Percentiles rank a stretch among this genome's conserved stretches.
Evolutionary conservation across 2,113 vertebrate genomes (phyloP).

Genomic region (Pteronura brasiliensis): DNA sequence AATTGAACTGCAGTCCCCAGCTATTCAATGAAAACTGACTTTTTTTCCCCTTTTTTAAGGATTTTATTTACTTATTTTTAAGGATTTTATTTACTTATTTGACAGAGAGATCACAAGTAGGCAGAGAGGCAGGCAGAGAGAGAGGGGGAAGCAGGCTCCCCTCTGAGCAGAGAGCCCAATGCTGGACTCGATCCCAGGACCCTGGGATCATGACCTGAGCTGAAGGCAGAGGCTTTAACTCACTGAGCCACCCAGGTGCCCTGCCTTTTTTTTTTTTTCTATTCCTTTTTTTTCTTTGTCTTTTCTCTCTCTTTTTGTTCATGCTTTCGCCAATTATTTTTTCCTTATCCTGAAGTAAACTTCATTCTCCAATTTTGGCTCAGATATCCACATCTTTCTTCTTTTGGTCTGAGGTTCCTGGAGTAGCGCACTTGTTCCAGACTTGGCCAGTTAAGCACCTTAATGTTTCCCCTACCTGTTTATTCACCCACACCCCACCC

Average conservation of each 20-base stretch:
- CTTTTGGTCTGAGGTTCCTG: not conserved
- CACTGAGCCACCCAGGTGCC: no score
- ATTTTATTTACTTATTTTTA: no score
- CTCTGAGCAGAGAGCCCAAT: no score
- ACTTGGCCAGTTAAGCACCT: not conserved
- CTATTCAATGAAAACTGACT: not conserved
- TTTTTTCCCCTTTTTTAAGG: no score
- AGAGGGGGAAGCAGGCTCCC: no score
- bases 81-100: no score
- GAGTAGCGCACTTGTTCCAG: not conserved
- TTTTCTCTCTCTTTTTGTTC: not conserved
- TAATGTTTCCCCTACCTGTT: not conserved
- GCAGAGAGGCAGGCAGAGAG: no score
- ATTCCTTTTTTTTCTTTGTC: not conserved
- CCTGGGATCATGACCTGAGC: no score
- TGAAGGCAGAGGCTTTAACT: no score
- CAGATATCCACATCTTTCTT: not conserved
- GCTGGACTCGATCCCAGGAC: no score
- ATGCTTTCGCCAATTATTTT: not conserved
- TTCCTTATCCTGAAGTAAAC: not conserved
- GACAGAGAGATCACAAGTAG: no score
- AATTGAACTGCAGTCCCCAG: not conserved
- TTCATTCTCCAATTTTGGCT: not conserved
- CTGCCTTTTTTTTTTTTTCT: not conserved
- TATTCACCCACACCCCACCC: accelerated